phyloP scores from a whole-genome alignment of 2,113 vertebrate species.

The Platycercus adscitus region DNA sequence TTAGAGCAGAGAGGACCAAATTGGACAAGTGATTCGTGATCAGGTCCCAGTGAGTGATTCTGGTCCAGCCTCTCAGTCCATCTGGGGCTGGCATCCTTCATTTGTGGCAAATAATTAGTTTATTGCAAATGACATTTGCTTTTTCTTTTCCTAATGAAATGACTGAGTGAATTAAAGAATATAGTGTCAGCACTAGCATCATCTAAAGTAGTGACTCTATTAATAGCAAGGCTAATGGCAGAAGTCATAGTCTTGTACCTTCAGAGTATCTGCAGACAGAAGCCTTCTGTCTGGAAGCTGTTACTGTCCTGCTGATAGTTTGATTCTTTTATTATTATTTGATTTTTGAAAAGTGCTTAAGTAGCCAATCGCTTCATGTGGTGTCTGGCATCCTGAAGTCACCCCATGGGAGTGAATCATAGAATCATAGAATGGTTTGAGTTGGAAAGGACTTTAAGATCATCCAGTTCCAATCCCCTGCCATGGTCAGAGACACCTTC shows the following conservation, averaged over 20 bases:
- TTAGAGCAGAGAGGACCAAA: background rate
- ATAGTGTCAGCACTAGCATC: background rate
- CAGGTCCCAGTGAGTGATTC: background rate
- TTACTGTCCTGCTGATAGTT: background rate
- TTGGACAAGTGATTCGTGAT: background rate
- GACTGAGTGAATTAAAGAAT: background rate
- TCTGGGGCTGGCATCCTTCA: background rate
- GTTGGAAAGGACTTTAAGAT: background rate
- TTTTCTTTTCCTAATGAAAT: background rate
- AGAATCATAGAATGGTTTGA: background rate
- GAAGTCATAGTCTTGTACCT: background rate
- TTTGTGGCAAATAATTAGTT: background rate
- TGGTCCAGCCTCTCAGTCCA: background rate
- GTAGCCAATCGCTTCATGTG: rapidly evolving
- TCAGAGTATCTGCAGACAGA: background rate
- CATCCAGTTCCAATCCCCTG: background rate
- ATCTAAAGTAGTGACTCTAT: background rate
- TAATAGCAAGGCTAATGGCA: background rate
- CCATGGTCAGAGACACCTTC: background rate
- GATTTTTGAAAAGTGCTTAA: background rate
- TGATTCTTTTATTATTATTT: background rate
- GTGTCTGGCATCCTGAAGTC: background rate
- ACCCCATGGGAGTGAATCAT: background rate
- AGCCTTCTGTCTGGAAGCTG: background rate
- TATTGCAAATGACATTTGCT: background rate